Percentiles rank a stretch among this genome's conserved stretches.
Conservation (phyloP, 2,113 vertebrate genomes). For the Crocuta crocuta region DNA sequence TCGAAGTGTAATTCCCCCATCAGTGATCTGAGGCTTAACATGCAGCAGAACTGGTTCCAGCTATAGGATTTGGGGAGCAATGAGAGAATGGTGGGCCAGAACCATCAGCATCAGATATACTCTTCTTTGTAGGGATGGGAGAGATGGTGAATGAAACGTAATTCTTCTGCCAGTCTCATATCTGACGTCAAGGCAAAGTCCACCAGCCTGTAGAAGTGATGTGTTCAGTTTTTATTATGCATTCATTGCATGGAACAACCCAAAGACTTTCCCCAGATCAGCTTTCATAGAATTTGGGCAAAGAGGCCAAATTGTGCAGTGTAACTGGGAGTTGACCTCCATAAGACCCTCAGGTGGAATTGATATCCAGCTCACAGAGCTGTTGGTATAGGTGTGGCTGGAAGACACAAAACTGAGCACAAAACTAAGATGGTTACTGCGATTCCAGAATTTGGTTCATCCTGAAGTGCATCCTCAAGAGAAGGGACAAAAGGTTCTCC, state of each 20-base stretch:
- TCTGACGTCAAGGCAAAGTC: neutral
- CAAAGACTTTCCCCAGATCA: neutral
- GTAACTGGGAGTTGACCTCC: neutral
- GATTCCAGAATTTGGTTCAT: neutral
- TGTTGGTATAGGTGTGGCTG: neutral
- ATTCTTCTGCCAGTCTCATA: neutral
- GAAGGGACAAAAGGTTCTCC: neutral
- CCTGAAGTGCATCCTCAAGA: neutral
- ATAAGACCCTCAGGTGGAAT: neutral
- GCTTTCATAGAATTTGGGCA: neutral
- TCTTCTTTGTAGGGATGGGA: neutral
- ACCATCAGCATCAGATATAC: neutral
- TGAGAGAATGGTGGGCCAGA: neutral
- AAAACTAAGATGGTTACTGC: neutral
- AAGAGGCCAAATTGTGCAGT: neutral
- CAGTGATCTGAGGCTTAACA: neutral
- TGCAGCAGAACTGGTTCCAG: neutral
- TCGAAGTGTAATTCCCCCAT: neutral
- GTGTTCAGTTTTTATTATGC: neutral
- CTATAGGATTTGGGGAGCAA: neutral
- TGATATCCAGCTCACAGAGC: neutral
- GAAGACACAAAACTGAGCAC: neutral
- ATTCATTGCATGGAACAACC: neutral
- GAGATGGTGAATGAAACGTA: neutral
- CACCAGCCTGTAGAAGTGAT: neutral